phyloP scores from a whole-genome alignment of 2,888 invertebrate species.

The Drosophila pegasa region DNA sequence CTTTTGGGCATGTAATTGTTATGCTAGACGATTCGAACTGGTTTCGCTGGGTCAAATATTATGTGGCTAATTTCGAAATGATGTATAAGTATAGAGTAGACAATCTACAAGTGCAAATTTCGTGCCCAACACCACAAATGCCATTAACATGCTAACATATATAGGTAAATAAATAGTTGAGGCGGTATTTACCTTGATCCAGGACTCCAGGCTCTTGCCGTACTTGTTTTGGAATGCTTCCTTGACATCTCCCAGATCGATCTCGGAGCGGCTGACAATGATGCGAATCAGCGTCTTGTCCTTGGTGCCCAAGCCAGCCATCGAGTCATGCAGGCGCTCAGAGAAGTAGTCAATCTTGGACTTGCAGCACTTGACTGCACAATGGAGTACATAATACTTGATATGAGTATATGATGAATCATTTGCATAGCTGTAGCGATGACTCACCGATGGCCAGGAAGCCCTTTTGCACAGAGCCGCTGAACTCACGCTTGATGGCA shows the following conservation, averaged over 20 bases:
- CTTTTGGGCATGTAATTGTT: neutral
- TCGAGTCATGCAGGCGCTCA: conserved; percentile 94
- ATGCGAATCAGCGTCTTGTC: conserved; percentile 97
- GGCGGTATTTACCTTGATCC: conserved; percentile 89
- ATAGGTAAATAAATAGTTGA: conserved; percentile 3
- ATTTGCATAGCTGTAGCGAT: neutral
- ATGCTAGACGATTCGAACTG: neutral
- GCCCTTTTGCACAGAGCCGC: conserved; percentile 94
- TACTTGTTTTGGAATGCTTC: conserved; percentile 94
- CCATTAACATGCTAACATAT: conserved; percentile 18
- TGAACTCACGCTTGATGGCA: conserved; percentile 94
- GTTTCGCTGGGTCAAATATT: neutral
- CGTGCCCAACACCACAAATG: conserved; percentile 45
- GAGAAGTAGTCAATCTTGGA: conserved; percentile 97
- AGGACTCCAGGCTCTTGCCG: conserved; percentile 92
- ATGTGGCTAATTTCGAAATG: neutral
- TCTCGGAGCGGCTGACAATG: conserved; percentile 95
- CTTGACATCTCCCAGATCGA: conserved; percentile 96
- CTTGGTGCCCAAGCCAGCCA: conserved; percentile 95
- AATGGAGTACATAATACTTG: neutral
- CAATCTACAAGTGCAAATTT: conserved; percentile 21
- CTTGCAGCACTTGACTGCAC: conserved; percentile 93
- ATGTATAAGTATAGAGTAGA: conserved; percentile 2
- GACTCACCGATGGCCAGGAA: conserved; percentile 94
- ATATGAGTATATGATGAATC: neutral